phyloP scores from a whole-genome alignment of 1,140 invertebrate species.

The Trissolcus basalis region DNA sequence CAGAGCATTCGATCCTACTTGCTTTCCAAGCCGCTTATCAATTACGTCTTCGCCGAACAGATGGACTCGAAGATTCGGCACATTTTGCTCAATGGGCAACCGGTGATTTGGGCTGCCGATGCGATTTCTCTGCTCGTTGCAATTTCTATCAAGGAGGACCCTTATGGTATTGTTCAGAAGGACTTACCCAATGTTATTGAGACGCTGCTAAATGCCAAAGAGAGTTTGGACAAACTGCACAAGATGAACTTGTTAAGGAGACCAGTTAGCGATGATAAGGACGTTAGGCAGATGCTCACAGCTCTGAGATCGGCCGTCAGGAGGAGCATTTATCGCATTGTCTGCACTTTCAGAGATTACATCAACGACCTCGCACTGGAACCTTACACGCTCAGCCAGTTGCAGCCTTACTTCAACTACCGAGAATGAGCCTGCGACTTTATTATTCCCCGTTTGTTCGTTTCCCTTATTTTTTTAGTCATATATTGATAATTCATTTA shows the following conservation, averaged over 20 bases:
- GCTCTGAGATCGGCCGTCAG: constrained; percentile 80
- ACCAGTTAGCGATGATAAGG: constrained; percentile 78
- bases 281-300: constrained; percentile 79
- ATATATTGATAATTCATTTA: neutral
- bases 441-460: neutral
- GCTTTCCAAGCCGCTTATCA: constrained; percentile 78
- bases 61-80: constrained; percentile 81
- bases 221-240: constrained; percentile 82
- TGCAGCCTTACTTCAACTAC: constrained; percentile 67
- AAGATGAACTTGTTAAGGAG: constrained; percentile 81
- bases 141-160: constrained; percentile 84
- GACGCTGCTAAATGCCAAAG: constrained; percentile 80
- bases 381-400: constrained; percentile 63
- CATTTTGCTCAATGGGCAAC: constrained; percentile 80
- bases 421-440: constrained; percentile 63
- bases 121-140: constrained; percentile 82
- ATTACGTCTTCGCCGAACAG: constrained; percentile 83
- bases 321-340: constrained; percentile 85
- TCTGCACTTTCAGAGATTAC: constrained; percentile 81
- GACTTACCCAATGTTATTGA: constrained; percentile 83
- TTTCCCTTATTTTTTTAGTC: neutral
- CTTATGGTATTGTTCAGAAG: constrained; percentile 87
- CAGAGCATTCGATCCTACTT: constrained; percentile 65
- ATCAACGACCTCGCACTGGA: constrained; percentile 81
- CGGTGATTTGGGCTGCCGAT: constrained; percentile 83